phyloP scores from a whole-genome alignment of 2,888 invertebrate species.

The Drosophila meridionalis region DNA sequence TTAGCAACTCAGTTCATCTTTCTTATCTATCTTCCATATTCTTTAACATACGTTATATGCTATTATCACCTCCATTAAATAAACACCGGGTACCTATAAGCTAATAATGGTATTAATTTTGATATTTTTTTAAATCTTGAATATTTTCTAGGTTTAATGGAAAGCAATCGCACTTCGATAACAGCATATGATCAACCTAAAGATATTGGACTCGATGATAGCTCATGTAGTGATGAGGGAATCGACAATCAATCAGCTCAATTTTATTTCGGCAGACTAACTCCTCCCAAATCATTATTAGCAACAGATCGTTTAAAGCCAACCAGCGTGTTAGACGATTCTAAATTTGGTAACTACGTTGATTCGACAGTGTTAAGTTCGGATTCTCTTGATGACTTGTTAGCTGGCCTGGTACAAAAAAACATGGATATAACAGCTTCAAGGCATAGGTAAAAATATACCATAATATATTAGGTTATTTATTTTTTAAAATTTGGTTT shows the following conservation, averaged over 20 bases:
- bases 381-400: not conserved
- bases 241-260: not conserved
- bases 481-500: too few species aligned
- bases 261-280: not conserved
- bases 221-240: conserved; percentile 1
- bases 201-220: not conserved
- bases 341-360: not conserved
- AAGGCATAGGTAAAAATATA: too few species aligned
- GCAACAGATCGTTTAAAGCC: not conserved
- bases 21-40: too few species aligned
- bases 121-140: not conserved
- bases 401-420: too few species aligned
- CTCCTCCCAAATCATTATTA: not conserved
- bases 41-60: too few species aligned
- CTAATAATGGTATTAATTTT: too few species aligned
- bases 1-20: too few species aligned
- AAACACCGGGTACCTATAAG: too few species aligned
- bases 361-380: not conserved
- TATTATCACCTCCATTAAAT: too few species aligned
- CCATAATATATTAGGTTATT: too few species aligned
- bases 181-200: not conserved
- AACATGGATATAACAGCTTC: too few species aligned
- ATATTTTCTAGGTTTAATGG: not conserved
- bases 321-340: not conserved
- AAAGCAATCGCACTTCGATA: not conserved